phyloP scores from a whole-genome alignment of 2,888 invertebrate species.

The Clunio marinus region DNA sequence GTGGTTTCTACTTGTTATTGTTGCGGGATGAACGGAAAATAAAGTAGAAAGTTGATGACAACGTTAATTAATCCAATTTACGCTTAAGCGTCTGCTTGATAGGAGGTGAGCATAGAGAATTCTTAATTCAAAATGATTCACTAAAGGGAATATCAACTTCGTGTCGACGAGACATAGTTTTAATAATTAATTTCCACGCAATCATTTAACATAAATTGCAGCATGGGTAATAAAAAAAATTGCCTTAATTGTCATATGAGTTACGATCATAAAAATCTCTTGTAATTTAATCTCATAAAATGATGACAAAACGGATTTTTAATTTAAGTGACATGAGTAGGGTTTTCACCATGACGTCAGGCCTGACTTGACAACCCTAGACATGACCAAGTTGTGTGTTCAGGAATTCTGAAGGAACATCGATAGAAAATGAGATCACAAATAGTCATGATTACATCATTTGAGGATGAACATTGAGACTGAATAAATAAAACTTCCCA shows the following conservation, averaged over 20 bases:
- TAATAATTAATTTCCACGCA: conserved; percentile 4
- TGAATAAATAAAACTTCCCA: conserved; percentile 27
- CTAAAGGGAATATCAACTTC: neutral
- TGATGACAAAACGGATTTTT: no score
- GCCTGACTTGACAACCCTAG: no score
- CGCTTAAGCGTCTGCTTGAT: neutral
- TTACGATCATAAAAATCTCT: no score
- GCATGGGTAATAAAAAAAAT: no score
- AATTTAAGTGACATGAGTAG: no score
- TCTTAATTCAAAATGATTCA: neutral
- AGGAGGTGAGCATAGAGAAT: neutral
- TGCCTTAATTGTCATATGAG: no score
- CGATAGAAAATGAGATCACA: no score
- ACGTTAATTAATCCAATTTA: conserved; percentile 34
- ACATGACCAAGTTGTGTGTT: no score
- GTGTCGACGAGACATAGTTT: neutral
- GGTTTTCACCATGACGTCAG: no score
- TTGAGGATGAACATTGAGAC: neutral
- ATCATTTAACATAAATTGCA: neutral
- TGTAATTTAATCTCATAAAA: no score
- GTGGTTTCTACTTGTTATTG: neutral
- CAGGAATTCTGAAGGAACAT: no score
- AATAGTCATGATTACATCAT: no score
- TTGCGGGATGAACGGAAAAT: neutral
- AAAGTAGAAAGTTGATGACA: conserved; percentile 6